phyloP scores from a whole-genome alignment of 2,113 vertebrate genomes.

The Athene cunicularia region DNA sequence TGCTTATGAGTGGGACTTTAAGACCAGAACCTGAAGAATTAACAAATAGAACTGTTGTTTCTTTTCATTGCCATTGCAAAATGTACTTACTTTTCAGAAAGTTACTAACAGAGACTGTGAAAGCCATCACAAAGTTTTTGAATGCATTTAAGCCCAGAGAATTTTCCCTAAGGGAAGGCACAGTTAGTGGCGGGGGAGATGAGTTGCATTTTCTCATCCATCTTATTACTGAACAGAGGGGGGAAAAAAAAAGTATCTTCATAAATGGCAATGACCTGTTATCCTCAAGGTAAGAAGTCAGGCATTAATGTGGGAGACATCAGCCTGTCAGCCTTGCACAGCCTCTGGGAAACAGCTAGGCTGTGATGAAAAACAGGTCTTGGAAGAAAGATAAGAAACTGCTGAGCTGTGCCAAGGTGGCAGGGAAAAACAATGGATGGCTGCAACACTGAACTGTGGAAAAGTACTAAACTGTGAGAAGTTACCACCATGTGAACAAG shows the following conservation, averaged over 20 bases:
- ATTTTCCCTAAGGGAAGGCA: not conserved
- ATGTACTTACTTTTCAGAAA: not conserved
- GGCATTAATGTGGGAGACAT: not conserved
- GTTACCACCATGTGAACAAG: too few species aligned
- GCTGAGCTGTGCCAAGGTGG: too few species aligned
- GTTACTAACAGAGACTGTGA: not conserved
- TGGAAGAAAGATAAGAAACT: too few species aligned
- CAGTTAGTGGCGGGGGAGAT: not conserved
- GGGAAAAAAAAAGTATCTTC: not conserved
- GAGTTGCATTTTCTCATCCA: not conserved
- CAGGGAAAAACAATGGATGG: too few species aligned
- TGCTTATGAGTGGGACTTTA: not conserved
- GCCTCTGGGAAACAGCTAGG: too few species aligned
- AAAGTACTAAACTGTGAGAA: too few species aligned
- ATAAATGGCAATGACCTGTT: not conserved
- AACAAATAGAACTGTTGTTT: not conserved
- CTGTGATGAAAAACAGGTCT: too few species aligned
- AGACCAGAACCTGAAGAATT: not conserved
- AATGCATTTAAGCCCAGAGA: not conserved
- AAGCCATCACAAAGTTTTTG: not conserved
- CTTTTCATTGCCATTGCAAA: not conserved
- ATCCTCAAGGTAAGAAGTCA: not conserved
- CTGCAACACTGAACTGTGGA: too few species aligned
- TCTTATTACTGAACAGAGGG: not conserved
- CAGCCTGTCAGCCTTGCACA: too few species aligned